phyloP scores from a whole-genome alignment of 35 echinoderm and acorn worm species.

The Patiria miniata region DNA sequence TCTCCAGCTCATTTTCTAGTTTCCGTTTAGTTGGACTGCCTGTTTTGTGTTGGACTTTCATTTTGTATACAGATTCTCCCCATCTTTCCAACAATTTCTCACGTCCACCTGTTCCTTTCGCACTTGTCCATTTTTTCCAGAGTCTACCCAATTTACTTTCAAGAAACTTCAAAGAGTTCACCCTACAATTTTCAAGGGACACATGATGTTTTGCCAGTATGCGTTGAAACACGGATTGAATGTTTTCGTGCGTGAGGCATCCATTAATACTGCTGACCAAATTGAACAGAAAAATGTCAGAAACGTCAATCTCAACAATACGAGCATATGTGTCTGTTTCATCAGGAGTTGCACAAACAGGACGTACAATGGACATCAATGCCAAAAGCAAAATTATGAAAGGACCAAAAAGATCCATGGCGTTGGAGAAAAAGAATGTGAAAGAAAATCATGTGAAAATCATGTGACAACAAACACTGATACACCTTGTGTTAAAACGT shows the following conservation, averaged over 20 bases:
- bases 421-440: too few relatives aligned
- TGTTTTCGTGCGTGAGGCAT: background rate
- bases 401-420: slow-evolving; percentile 7
- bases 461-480: background rate
- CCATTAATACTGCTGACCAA: slow-evolving; percentile 1
- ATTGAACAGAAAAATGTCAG: slow-evolving; percentile 38
- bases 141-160: slow-evolving; percentile 21
- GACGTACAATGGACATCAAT: slow-evolving; percentile 10
- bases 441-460: background rate
- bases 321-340: background rate
- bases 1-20: slow-evolving; percentile 25
- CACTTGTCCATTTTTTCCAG: slow-evolving; percentile 16
- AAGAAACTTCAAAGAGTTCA: background rate
- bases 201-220: slow-evolving; percentile 15
- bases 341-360: slow-evolving; percentile 13
- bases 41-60: slow-evolving; percentile 39
- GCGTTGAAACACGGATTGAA: slow-evolving; percentile 7
- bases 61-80: slow-evolving; percentile 18
- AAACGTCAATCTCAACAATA: slow-evolving; percentile 23
- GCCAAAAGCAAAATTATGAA: slow-evolving; percentile 10
- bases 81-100: slow-evolving; percentile 28
- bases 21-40: slow-evolving; percentile 41
- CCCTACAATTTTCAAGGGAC: background rate
- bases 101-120: slow-evolving; percentile 11
- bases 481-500: background rate